A percentile compares a stretch with the other conserved stretches of the same genome.
Evolutionary conservation across 1,140 invertebrate genomes (phyloP).

Genomic region (Acyrthosiphon pisum): DNA sequence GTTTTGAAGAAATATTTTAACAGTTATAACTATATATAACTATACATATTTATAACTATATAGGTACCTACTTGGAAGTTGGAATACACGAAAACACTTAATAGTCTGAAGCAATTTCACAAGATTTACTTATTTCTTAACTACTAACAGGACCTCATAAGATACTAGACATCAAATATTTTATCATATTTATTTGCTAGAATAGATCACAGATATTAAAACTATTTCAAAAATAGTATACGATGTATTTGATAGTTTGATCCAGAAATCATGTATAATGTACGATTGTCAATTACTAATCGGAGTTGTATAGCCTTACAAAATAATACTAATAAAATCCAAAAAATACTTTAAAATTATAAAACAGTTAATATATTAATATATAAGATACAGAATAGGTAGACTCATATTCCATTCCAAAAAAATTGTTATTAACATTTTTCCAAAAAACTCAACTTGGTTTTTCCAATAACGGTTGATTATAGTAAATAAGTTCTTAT

Average conservation of each 20-base stretch:
- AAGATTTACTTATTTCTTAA: neutral
- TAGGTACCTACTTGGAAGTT: neutral
- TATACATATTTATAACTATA: too few species aligned
- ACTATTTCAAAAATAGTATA: neutral
- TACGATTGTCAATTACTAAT: neutral
- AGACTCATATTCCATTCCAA: neutral
- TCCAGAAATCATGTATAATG: neutral
- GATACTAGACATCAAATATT: neutral
- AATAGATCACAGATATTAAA: neutral
- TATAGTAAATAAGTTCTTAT: neutral
- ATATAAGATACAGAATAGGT: neutral
- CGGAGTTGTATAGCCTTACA: neutral
- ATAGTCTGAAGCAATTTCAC: neutral
- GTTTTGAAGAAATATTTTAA: neutral
- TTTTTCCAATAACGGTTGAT: neutral
- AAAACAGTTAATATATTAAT: too few species aligned
- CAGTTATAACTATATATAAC: too few species aligned
- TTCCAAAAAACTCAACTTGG: too few species aligned
- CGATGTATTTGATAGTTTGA: neutral
- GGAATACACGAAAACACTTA: neutral
- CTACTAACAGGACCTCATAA: neutral
- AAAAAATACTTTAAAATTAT: neutral
- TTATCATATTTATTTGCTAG: neutral
- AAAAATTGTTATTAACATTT: too few species aligned
- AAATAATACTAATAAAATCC: neutral